These are phyloP conservation scores for Malacosoma neustria DNA, from an alignment of 2,888 invertebrate genomes.

Conservation along the genomic window DNA sequence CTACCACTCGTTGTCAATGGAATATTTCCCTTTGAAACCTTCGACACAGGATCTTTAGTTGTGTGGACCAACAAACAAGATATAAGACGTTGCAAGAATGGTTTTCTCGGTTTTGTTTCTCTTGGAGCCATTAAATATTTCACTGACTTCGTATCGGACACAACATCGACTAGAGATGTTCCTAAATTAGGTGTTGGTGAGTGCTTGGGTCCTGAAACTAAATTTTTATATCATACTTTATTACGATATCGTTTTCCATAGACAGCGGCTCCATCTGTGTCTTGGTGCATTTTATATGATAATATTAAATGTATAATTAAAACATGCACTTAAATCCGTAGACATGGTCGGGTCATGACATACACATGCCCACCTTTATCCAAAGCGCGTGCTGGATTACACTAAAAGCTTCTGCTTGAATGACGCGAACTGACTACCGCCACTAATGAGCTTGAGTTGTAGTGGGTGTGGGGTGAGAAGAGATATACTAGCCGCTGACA, in stretches of 20 bases:
- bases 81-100: constrained; percentile 47
- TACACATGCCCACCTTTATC: too few species aligned
- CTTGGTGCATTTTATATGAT: too few species aligned
- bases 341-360: too few species aligned
- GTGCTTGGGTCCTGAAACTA: constrained; percentile 35
- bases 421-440: background rate
- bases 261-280: too few species aligned
- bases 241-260: too few species aligned
- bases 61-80: constrained; percentile 50
- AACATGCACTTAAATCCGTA: too few species aligned
- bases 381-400: too few species aligned
- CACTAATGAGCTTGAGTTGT: background rate
- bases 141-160: constrained; percentile 16
- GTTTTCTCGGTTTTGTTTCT: constrained; percentile 33
- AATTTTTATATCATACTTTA: too few species aligned
- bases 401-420: too few species aligned
- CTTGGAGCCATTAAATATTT: constrained; percentile 14
- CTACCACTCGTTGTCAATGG: constrained; percentile 19
- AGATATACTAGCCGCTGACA: too few species aligned
- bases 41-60: constrained; percentile 23
- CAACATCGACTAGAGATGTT: constrained; percentile 31
- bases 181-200: constrained; percentile 49
- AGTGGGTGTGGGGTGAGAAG: too few species aligned
- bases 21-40: constrained; percentile 12
- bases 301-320: too few species aligned